Base-by-base conservation (phyloP, 1,140 invertebrate genomes). In the Ips typographus region DNA sequence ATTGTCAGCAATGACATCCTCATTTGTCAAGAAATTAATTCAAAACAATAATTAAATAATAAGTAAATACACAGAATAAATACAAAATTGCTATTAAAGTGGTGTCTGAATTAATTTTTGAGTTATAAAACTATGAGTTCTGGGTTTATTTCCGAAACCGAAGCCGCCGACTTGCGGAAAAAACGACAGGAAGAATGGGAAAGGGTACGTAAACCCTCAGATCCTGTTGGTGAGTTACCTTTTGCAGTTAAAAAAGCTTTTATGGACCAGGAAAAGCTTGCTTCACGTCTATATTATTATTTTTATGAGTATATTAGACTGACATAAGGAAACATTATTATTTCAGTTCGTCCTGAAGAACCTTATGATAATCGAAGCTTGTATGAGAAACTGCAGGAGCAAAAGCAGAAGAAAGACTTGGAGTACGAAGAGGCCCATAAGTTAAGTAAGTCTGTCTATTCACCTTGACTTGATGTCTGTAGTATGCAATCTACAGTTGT, bases 401-500 rank as follows among this genome's bases (percentile, higher is more conserved):
- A 98, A 77, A 94, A 94, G 78, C 86, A 91, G 55, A 94, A 93
- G 80, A 91, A 92, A 75, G 92, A 98, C 77, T 85, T 92, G 47
- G 95, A 98, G 84, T 96, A 90, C 86, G 95, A 98, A 82, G 96
- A 98, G 82, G 90, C 94, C 6, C 91, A 94, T 76, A 94, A 94
- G 83, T 82, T 98, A 4, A 96, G 94, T 97, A 86, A 83, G 85
- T 83, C 38, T 37, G 6, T 55, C n/a, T 60, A 57, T 22, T 0
- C 22, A 22, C 42, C 63, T 47, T 49, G 2, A 51, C 36, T 43
- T 58, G 3, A 59, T 2, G 36, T 64, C 5, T 39, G 47, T n/a
- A 55, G 59, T 8, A 3, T n/a, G 37, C 3, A 55, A 59, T 56
- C 73, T n/a, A 40, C 41, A 3, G 2, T 2, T 7, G 6, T 40